Evolutionary conservation across 2,797 vertebrate genomes (phyloP), one percentile per base, ranked within the genome.

Genomic region (Podarcis siculus): DNA sequence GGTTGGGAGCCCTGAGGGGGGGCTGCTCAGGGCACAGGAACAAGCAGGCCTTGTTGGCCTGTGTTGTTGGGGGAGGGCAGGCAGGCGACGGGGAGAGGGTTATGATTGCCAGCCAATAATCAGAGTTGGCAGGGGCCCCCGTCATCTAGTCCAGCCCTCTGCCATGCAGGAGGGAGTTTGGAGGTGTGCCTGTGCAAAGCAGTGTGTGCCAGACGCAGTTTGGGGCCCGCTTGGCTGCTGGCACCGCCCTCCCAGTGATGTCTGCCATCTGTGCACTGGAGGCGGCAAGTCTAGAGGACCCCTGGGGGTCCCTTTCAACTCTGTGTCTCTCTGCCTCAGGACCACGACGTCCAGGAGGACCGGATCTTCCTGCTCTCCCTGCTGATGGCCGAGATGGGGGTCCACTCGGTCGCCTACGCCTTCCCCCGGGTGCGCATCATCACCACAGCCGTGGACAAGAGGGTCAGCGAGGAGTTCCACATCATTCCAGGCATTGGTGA

Each of bases 401-500:
- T 99, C 58, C 98, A 98, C 92, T 98, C 98, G 0, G 98, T 99
- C 94, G 98, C 98, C 30, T 98, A 99, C 0, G 98, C 98, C 42
- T 99, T 98, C 90, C 98, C 98, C 1, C 97, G 96, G 0, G 98
- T 99, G 49, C 97, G 91, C 87, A 98, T 99, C 96, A 99, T 98
- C 96, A 98, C 98, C 95, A 98, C 98, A 0, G 98, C 98, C 0
- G 98, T 98, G 91, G 98, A 99, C 96, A 98, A 98, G 95, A 96
- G 97, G n/a, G 97, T 99, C 95, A 99, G 98, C 0, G 97, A 98
- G 86, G 97, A 98, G 93, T 98, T 98, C 95, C 98, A 98, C 96
- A 99, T 99, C 93, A 98, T 98, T 69, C 98, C 98, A 0, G 98
- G 98, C 92, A 98, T 99, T 0, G 98, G 98, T 99, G 94, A 97